Percentiles rank a stretch among this genome's conserved stretches.
phyloP scores from a whole-genome alignment of 2,888 invertebrate genomes.

The Lamellibrachia satsuma region DNA sequence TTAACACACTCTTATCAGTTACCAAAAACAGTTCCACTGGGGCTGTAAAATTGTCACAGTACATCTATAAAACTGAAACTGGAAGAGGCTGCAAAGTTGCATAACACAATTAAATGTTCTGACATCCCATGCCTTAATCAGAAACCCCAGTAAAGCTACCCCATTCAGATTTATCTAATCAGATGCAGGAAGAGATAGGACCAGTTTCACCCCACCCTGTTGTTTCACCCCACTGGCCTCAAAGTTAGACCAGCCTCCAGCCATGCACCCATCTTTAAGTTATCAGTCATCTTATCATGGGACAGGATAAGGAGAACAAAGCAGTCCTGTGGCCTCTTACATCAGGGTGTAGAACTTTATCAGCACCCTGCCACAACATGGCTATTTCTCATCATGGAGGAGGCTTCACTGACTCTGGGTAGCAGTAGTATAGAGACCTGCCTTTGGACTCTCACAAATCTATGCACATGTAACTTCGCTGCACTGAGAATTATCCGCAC shows the following conservation, averaged over 20 bases:
- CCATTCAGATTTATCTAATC: neutral
- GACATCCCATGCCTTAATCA: neutral
- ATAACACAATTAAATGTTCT: neutral
- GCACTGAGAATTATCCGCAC: neutral
- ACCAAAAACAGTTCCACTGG: neutral
- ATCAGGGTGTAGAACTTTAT: neutral
- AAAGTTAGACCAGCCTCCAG: neutral
- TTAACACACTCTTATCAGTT: neutral
- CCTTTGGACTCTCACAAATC: constrained; percentile 3
- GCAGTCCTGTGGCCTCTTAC: neutral
- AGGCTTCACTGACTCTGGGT: neutral
- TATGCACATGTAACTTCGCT: neutral
- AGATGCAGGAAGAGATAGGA: neutral
- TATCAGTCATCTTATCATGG: constrained; percentile 12
- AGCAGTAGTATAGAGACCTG: neutral
- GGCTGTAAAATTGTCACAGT: neutral
- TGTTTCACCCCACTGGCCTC: neutral
- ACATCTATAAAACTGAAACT: neutral
- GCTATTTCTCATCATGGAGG: neutral
- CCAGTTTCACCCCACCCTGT: neutral
- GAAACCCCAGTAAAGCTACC: neutral
- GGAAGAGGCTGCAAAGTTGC: constrained; percentile 8
- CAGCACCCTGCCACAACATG: neutral
- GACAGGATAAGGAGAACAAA: constrained; percentile 17
- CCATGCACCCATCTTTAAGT: neutral